Evolutionary conservation across 2,113 vertebrate genomes (phyloP), one percentile per base, ranked within the genome.

Genomic region (Sapayoa aenigma): DNA sequence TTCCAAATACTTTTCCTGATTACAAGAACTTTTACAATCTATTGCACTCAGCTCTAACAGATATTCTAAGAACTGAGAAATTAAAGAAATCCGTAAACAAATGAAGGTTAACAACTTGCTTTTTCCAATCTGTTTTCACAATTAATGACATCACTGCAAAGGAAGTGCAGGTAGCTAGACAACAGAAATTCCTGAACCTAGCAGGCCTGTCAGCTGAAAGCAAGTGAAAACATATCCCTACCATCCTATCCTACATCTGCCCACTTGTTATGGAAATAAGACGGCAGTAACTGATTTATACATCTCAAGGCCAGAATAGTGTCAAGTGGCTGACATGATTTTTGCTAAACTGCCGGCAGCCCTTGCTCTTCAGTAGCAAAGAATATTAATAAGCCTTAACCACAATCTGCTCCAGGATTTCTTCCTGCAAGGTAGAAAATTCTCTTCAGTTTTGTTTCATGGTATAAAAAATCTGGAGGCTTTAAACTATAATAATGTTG

Each of bases 301-400:
- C 27, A 75, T 78, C 66, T 93, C 75, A 76, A 78, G 87, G 81
- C 92, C 80, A 87, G 68, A 87, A 55, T 4, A 16, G 63, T 75
- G 77, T 87, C 90, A 90, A 77, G 30, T 37, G 37, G 24, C 22
- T 90, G 90, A 83, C 66, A n/a, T 37, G 62, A 69, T 75, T 95
- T 94, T 74, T 94, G 58, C 62, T 72, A 75, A 81, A 93, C 52
- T 91, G 71, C 74, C 92, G 87, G 62, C 74, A 91, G 62, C 24
- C 37, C 55, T 44, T 82, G 69, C 9, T 78, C 15, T 82, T 65
- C 44, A 25, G 42, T 35, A 78, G 44, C 44, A 82, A 24, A 74
- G 66, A 89, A 94, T 84, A 93, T 78, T 87, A 81, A 74, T 77
- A 42, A 93, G 33, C 80, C 47, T 78, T 73, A 91, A 55, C 42